Evolutionary conservation across 2,113 vertebrate genomes (phyloP), one percentile per base, ranked within the genome.

Genomic region (Fulmarus glacialis): DNA sequence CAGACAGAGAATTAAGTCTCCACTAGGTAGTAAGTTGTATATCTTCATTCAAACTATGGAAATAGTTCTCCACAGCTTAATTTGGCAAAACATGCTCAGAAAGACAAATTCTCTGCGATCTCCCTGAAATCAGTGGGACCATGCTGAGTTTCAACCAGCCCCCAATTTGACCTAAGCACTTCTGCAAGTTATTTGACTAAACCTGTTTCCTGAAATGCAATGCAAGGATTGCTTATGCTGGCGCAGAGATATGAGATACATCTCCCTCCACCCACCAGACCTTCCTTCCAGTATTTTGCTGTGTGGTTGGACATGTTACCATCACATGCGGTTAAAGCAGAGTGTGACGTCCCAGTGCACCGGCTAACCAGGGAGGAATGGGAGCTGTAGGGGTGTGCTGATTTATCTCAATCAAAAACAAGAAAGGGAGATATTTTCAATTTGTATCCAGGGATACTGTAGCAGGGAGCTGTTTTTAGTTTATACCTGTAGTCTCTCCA

Each of bases 1-100:
- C 96, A 96, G 92, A 91, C 53, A 83, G 77, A 95, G 94, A 96
- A 95, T 90, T 89, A 88, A 97, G 92, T 97, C 85, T 64, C 89
- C 87, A 63, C 71, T 66, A 90, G 92, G 90, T 94, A 94, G 81
- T 79, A 93, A 93, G 86, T 95, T 96, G 83, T 52, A 8, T 75
- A 82, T 96, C 95, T 96, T 95, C 80, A 95, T 90, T 95, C 55
- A 88, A 91, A 43, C 62, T 93, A 93, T 82, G 86, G 88, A 93
- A 93, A 93, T 74, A 71, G 86, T 50, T 92, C 63, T 94, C 66
- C 78, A 73, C 67, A 74, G 86, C 82, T 95, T 95, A 73, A 95
- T 97, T 94, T 92, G 82, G 90, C 70, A 93, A 94, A 94, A 60
- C 63, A 66, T 12, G 26, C 48, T 75, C 40, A 45, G 80, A 79